Base-by-base conservation (phyloP, 2,888 invertebrate species). In the Cremastinae sp. region DNA sequence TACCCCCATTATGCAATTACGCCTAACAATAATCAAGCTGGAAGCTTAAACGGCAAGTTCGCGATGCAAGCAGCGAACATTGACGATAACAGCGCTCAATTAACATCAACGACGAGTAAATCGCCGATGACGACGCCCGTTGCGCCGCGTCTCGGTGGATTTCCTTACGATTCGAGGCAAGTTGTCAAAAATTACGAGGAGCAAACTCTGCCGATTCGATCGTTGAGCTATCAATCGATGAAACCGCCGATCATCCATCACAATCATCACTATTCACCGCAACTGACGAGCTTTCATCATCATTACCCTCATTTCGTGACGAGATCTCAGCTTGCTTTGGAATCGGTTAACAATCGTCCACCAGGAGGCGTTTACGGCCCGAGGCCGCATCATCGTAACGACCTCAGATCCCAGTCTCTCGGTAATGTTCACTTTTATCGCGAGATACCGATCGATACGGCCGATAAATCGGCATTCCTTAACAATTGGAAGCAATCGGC, bases 1-100 rank as follows among this genome's bases (percentile, higher is more conserved):
- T 78, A 80, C 66, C 70, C 78, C 28, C 83, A 85, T 79, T 81
- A 81, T 12, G 65, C 81, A 64, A 81, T 75, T 74, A 80, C 55
- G 83, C 81, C 84, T 84, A 84, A 81, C 83, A 81, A 79, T 47
- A 79, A 73, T 65, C 78, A 20, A 74, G 76, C 74, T 66, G 79
- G 64, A 79, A 80, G 56, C 10, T 7, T 55, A 49, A 58, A 62
- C 58, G 58, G 37, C 39, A 68, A 72, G 22, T 39, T 61, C 22
- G 64, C 51, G 41, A 68, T 51, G 49, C 18, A 58, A 51, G 59
- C 16, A 37, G 41, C 47, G 49, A 61, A 61, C 14, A 22, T 39
- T 56, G 56, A 68, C 35, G 51, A 62, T 41, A 74, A 69, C 55
- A 69, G 68, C 20, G 47, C 43, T 35, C 61, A 66, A 69, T 55